These are phyloP conservation scores for Drosophila kikkawai DNA, from an alignment of 1,140 invertebrate genomes.

Conservation along the genomic window DNA sequence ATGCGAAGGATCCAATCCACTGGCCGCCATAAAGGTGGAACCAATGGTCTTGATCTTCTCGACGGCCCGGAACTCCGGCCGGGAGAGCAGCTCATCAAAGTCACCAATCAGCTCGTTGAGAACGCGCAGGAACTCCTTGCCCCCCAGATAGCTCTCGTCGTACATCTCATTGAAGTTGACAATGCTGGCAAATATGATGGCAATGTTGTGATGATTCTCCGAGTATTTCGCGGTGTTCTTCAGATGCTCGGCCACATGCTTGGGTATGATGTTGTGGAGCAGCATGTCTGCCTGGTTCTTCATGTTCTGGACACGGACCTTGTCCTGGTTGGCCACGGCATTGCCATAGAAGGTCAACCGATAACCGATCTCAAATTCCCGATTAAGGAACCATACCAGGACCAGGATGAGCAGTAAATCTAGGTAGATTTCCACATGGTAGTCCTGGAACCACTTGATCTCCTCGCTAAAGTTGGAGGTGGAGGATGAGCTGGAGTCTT, in stretches of 20 bases:
- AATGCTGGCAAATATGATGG: slow-evolving; percentile 97
- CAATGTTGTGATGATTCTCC: slow-evolving; percentile 96
- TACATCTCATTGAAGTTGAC: slow-evolving; percentile 98
- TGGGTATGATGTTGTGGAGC: slow-evolving; percentile 97
- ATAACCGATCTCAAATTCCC: slow-evolving; percentile 98
- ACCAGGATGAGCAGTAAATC: slow-evolving; percentile 92
- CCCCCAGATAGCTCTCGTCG: slow-evolving; percentile 96
- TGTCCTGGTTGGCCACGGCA: slow-evolving; percentile 94
- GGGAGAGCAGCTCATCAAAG: slow-evolving; percentile 96
- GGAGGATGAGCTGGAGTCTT: background rate
- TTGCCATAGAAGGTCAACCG: slow-evolving; percentile 97
- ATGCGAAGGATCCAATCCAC: slow-evolving; percentile 93
- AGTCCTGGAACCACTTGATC: slow-evolving; percentile 84
- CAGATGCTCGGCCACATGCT: slow-evolving; percentile 96
- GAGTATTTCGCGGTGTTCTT: slow-evolving; percentile 98
- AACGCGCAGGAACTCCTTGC: slow-evolving; percentile 96
- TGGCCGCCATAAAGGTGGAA: slow-evolving; percentile 98
- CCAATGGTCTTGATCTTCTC: slow-evolving; percentile 99
- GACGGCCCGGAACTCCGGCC: slow-evolving; percentile 93
- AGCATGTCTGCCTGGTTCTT: slow-evolving; percentile 98
- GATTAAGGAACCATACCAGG: slow-evolving; percentile 95
- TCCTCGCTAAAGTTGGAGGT: slow-evolving; percentile 61
- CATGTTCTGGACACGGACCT: slow-evolving; percentile 93
- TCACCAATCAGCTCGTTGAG: slow-evolving; percentile 97
- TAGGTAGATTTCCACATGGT: slow-evolving; percentile 90